Percentiles rank a stretch among this genome's conserved stretches.
Conservation (phyloP, 64 coral and sea anemone genomes). For the Acropora tenuis region DNA sequence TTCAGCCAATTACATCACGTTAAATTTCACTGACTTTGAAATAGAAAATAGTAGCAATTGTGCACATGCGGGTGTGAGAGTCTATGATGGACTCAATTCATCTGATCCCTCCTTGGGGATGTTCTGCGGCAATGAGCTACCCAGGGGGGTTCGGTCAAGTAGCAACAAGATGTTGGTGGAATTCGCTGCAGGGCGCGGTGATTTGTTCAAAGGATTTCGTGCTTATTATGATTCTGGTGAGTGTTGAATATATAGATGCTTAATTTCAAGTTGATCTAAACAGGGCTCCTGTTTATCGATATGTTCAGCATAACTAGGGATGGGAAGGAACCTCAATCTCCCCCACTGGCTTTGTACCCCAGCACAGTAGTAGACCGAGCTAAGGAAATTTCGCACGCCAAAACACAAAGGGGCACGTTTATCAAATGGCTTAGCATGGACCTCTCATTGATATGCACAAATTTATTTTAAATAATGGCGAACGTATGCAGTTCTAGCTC, state of each 20-base stretch:
- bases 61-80: constrained; percentile 45
- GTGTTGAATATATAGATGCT: background rate
- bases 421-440: no score
- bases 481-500: no score
- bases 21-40: constrained; percentile 84
- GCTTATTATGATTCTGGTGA: constrained; percentile 92
- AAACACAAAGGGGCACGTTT: no score
- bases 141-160: constrained; percentile 55
- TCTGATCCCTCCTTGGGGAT: constrained; percentile 62
- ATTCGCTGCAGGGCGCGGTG: constrained; percentile 42
- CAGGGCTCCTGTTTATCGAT: no score
- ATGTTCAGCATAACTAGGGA: no score
- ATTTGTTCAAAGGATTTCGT: constrained; percentile 70
- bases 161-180: constrained; percentile 68
- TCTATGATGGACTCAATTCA: constrained; percentile 73
- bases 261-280: no score
- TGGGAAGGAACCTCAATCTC: no score
- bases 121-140: constrained; percentile 69
- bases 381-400: no score
- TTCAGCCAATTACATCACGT: constrained; percentile 65
- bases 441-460: no score
- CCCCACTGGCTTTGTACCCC: no score
- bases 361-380: no score
- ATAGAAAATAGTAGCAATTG: constrained; percentile 63
- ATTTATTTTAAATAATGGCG: no score